Base-by-base conservation (phyloP, 2,888 invertebrate genomes). In the Ellobium chinense region DNA sequence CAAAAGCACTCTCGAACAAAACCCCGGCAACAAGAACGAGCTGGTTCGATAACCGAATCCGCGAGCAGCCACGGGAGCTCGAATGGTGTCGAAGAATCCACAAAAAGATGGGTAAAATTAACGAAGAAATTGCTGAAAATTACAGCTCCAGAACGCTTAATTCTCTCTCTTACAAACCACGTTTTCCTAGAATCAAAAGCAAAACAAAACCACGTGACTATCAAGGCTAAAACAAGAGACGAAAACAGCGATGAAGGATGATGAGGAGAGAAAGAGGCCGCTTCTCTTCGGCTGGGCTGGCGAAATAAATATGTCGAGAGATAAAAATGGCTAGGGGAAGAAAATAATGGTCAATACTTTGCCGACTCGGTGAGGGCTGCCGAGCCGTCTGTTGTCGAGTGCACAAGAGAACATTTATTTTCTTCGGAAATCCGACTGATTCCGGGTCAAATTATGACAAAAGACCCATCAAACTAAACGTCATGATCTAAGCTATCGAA, bases 251-350 rank as follows among this genome's bases (percentile, higher is more conserved):
- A 66, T 12, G 36, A 76, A 21, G 31, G n/a, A 76, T 54, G 56
- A 36, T 56, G n/a, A 46, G 46, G 46, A 46, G 46, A 46, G 46
- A 46, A 46, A 7, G 46, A 18, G 18, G 46, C 46, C 9, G 18
- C n/a, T n/a, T n/a, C n/a, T 46, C 46, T 18, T 46, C 46, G 34
- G 36, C 46, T 56, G 37, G 66, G 66, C 66, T 46, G 36, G 66
- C 66, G 66, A 82, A 78, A 69, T 65, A 81, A 74, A 78, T 73
- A 76, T 81, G 78, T 78, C 68, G 73, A 79, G 66, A 80, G 77
- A 80, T 77, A 68, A 82, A 82, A 82, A 82, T 82, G 82, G 82
- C 82, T 82, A 79, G 77, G 74, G 80, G 79, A 79, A 79, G 82
- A 82, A 75, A 70, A 75, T 82, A 73, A 82, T 82, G 80, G 82